Evolutionary conservation across 2,888 invertebrate genomes (phyloP).

Genomic region (Hirtodrosophila confusa): DNA sequence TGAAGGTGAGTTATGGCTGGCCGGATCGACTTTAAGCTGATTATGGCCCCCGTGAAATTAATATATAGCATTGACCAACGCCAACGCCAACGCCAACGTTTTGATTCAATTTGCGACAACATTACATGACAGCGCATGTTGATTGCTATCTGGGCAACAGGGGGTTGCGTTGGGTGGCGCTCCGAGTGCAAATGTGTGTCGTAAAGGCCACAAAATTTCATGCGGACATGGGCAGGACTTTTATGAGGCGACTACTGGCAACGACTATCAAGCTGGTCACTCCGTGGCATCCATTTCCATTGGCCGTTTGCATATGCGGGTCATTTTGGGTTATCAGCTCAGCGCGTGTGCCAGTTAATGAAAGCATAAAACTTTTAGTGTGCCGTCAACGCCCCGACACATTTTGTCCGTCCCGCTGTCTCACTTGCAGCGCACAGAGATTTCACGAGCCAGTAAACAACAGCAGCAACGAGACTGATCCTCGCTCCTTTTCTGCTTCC

Average conservation of each 20-base stretch:
- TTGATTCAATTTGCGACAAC: slow-evolving; percentile 74
- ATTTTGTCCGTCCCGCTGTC: background rate
- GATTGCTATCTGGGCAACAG: slow-evolving; percentile 60
- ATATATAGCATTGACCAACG: slow-evolving; percentile 56
- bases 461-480: background rate
- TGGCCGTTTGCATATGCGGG: slow-evolving; percentile 63
- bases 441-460: slow-evolving; percentile 50
- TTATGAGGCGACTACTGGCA: slow-evolving; percentile 51
- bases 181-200: slow-evolving; percentile 64
- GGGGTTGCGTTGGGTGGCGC: background rate
- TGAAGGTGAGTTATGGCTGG: slow-evolving; percentile 86
- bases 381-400: slow-evolving; percentile 47
- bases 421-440: slow-evolving; percentile 29
- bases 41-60: slow-evolving; percentile 59
- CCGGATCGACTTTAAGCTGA: slow-evolving; percentile 60
- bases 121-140: slow-evolving; percentile 72
- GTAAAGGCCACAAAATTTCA: slow-evolving; percentile 75
- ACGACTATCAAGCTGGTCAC: slow-evolving; percentile 6
- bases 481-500: slow-evolving; percentile 1
- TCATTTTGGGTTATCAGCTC: slow-evolving; percentile 63
- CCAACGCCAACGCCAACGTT: slow-evolving; percentile 43
- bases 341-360: slow-evolving; percentile 63
- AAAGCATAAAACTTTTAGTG: slow-evolving; percentile 77
- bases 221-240: slow-evolving; percentile 48
- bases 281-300: slow-evolving; percentile 12